Conservation (phyloP, 1,140 invertebrate genomes). For the Temnothorax curvispinosus region DNA sequence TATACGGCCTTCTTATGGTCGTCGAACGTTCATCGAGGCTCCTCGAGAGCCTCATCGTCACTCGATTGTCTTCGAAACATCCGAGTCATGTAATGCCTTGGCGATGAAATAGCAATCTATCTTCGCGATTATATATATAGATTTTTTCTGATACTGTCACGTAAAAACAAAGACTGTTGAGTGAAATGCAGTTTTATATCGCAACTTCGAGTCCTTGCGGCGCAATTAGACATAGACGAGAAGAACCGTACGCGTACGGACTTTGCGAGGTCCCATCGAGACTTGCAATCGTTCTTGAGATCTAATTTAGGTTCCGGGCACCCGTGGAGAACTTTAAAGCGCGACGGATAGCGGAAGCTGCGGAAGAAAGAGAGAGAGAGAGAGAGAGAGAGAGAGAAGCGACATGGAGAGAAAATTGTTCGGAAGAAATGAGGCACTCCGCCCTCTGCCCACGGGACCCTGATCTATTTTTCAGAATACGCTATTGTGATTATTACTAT, state of each 20-base stretch:
- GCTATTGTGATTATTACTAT: slow-evolving; percentile 86
- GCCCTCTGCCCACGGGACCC: slow-evolving; percentile 83
- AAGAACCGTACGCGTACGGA: neutral
- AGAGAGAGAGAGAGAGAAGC: neutral
- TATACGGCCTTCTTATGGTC: neutral
- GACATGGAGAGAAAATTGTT: slow-evolving; percentile 43
- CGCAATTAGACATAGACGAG: slow-evolving; percentile 1
- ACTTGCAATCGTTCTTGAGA: slow-evolving; percentile 18
- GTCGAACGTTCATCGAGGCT: slow-evolving; percentile 19
- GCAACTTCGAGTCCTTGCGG: slow-evolving; percentile 24
- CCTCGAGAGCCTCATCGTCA: neutral
- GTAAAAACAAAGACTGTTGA: neutral
- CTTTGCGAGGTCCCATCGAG: slow-evolving; percentile 29
- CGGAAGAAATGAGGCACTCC: slow-evolving; percentile 71
- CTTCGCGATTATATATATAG: neutral
- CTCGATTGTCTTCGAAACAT: neutral
- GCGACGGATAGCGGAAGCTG: neutral
- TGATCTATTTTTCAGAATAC: slow-evolving; percentile 86
- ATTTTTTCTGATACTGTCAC: neutral
- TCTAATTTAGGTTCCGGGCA: slow-evolving; percentile 30
- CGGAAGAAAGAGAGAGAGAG: too few species aligned
- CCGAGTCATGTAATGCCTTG: neutral
- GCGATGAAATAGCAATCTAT: neutral
- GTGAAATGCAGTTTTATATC: neutral
- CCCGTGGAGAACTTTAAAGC: slow-evolving; percentile 35